A percentile compares a stretch with the other conserved stretches of the same genome.
Evolutionary conservation across 2,113 vertebrate genomes (phyloP).

Genomic region (Elanoides forficatus): DNA sequence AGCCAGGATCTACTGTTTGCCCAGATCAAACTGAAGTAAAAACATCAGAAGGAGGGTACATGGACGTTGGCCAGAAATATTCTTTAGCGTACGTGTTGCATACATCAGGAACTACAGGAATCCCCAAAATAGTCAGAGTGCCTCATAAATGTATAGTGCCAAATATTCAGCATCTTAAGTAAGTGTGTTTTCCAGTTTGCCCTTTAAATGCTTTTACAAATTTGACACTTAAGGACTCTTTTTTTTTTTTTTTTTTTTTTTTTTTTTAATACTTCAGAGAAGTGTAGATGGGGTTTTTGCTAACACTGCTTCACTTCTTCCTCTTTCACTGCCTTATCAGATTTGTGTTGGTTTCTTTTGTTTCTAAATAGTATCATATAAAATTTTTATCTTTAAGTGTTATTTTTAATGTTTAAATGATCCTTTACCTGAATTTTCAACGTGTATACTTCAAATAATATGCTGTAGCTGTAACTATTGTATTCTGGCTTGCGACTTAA

Average conservation of each 20-base stretch:
- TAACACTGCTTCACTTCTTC: background rate
- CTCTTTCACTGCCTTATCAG: background rate
- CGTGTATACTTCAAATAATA: background rate
- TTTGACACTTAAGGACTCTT: background rate
- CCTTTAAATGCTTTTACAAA: background rate
- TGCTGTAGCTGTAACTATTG: background rate
- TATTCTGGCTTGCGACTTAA: background rate
- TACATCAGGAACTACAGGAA: conserved; percentile 94
- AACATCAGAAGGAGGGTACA: background rate
- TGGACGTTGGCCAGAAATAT: background rate
- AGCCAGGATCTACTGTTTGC: background rate
- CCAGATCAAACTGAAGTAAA: background rate
- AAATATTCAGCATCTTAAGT: conserved; percentile 92
- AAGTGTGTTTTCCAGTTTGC: conserved; percentile 28
- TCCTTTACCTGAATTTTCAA: background rate
- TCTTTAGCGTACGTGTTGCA: conserved; percentile 87
- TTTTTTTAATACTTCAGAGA: background rate
- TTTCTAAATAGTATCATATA: background rate
- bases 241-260: too few relatives aligned
- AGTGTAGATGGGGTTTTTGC: background rate
- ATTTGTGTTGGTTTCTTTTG: background rate
- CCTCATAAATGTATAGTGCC: conserved; percentile 91
- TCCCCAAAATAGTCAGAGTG: conserved; percentile 90
- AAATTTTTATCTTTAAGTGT: background rate
- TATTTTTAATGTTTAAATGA: background rate